Percentiles rank a stretch among this genome's conserved stretches.
Conservation (phyloP, 2,797 vertebrate species). For the Gymnodraco acuticeps region DNA sequence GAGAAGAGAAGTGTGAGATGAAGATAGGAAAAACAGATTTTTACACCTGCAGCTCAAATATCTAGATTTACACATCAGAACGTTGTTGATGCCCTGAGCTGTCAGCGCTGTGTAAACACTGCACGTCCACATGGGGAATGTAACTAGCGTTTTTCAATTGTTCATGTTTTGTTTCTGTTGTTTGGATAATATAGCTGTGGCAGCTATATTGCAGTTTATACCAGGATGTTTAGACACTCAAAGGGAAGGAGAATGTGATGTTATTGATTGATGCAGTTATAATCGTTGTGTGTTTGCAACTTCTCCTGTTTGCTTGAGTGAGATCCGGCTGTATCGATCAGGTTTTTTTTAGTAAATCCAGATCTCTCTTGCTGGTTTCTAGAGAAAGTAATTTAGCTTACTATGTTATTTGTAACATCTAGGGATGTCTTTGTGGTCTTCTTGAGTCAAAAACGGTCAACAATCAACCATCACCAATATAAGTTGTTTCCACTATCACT, state of each 20-base stretch:
- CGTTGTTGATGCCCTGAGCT: conserved; percentile 51
- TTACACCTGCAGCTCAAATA: conserved; percentile 22
- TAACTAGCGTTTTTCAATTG: neutral
- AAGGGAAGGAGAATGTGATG: neutral
- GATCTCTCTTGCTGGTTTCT: neutral
- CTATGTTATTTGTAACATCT: too few species aligned
- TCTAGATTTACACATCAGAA: conserved; percentile 29
- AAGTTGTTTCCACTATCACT: too few species aligned
- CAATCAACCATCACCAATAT: too few species aligned
- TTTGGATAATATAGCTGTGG: neutral
- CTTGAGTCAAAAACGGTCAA: too few species aligned
- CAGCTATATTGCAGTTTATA: neutral
- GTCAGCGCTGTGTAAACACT: conserved; percentile 3
- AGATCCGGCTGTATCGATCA: too few species aligned
- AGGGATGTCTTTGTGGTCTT: too few species aligned
- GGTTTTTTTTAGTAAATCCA: too few species aligned
- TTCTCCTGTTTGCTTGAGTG: too few species aligned
- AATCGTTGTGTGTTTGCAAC: neutral
- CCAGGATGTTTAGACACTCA: neutral
- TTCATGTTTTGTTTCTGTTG: neutral
- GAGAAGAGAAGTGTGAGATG: neutral
- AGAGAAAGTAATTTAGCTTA: neutral
- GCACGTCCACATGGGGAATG: neutral
- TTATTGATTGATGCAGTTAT: neutral
- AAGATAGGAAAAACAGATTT: conserved; percentile 11